Percentiles rank a stretch among this genome's conserved stretches.
These are phyloP conservation scores for Spatula clypeata DNA, from an alignment of 2,797 vertebrate species.

Conservation along the genomic window DNA sequence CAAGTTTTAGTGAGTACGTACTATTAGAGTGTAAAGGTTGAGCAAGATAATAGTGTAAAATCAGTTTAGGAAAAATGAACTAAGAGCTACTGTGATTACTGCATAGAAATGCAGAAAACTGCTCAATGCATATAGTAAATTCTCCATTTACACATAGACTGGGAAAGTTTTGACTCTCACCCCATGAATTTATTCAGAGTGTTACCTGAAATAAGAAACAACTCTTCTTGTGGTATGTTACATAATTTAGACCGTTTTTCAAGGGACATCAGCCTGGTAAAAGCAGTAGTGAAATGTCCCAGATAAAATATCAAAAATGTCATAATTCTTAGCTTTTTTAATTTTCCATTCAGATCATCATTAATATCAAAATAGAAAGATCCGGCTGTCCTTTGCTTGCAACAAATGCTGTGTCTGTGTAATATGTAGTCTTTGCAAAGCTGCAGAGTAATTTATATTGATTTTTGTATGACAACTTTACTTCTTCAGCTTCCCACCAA, in stretches of 20 bases:
- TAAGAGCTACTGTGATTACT: not conserved
- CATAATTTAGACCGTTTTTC: not conserved
- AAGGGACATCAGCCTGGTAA: not conserved
- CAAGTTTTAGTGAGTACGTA: not conserved
- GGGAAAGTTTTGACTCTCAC: not conserved
- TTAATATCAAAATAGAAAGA: slow-evolving; percentile 1
- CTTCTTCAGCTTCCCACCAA: slow-evolving; percentile 1
- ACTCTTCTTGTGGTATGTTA: not conserved
- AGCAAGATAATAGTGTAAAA: not conserved
- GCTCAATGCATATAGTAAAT: not conserved
- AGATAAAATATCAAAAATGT: not conserved
- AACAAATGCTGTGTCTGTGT: not conserved
- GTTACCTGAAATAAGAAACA: not conserved
- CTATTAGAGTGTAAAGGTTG: not conserved
- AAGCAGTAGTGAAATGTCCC: not conserved
- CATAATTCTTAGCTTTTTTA: not conserved
- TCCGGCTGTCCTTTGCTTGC: not conserved
- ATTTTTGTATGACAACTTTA: not conserved
- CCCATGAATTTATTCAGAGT: not conserved
- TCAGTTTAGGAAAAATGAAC: not conserved
- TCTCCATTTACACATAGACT: not conserved
- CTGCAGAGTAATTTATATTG: not conserved
- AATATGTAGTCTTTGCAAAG: not conserved
- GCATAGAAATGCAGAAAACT: not conserved
- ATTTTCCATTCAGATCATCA: not conserved